Percentiles rank a stretch among this genome's conserved stretches.
phyloP scores from a whole-genome alignment of 2,888 invertebrate species.

The Drosophila paramelanica region DNA sequence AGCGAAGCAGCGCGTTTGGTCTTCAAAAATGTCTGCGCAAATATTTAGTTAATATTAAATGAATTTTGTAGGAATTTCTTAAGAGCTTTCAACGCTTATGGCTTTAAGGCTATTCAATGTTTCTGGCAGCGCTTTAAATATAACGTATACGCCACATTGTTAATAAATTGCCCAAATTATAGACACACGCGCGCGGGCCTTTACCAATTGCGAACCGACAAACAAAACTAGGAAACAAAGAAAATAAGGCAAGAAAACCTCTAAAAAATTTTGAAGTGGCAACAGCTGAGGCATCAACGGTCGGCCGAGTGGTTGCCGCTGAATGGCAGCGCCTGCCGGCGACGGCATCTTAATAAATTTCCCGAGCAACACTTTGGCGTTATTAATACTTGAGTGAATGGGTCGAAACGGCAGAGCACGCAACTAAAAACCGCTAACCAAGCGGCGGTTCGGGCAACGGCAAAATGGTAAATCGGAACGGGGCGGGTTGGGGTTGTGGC shows the following conservation, averaged over 20 bases:
- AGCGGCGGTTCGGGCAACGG: slow-evolving; percentile 3
- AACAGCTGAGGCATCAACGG: slow-evolving; percentile 66
- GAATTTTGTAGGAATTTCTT: not conserved
- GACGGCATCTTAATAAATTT: slow-evolving; percentile 80
- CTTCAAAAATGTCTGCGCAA: not conserved
- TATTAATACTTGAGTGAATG: slow-evolving; percentile 76
- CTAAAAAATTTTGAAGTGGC: slow-evolving; percentile 49
- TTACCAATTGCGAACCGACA: slow-evolving; percentile 17
- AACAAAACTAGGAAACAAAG: slow-evolving; percentile 19
- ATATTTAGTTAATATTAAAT: slow-evolving; percentile 13
- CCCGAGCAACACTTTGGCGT: slow-evolving; percentile 76
- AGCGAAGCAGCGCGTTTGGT: not conserved
- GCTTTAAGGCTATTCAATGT: slow-evolving; percentile 10
- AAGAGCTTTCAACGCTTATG: not conserved
- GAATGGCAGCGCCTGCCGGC: slow-evolving; percentile 46
- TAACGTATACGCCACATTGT: slow-evolving; percentile 55
- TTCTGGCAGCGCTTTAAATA: slow-evolving; percentile 26
- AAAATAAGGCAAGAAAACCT: slow-evolving; percentile 8
- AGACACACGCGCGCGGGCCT: slow-evolving; percentile 35
- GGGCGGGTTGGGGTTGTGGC: slow-evolving; percentile 4
- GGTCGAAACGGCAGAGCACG: slow-evolving; percentile 58
- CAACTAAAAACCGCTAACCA: slow-evolving; percentile 72
- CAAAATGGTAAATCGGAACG: not conserved
- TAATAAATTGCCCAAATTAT: slow-evolving; percentile 62
- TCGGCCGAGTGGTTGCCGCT: slow-evolving; percentile 24